These are phyloP conservation scores for Oostethus manadensis DNA, from an alignment of 2,113 vertebrate species.

Conservation along the genomic window DNA sequence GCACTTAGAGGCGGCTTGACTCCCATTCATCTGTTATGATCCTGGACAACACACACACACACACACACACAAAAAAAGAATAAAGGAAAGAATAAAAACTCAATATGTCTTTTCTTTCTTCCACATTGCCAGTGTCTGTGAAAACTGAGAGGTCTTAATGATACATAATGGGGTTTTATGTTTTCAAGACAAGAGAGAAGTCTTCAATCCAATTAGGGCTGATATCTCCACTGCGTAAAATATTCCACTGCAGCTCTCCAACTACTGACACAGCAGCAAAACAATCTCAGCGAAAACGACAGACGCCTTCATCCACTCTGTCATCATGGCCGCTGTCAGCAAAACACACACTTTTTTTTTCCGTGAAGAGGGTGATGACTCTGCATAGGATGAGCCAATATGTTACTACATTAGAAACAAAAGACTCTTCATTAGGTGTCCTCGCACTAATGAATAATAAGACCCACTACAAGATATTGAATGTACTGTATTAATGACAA, in stretches of 20 bases:
- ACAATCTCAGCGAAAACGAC: constrained; percentile 3
- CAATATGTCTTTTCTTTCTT: background rate
- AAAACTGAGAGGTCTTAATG: background rate
- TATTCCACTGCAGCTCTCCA: constrained; percentile 8
- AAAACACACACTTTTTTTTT: constrained; percentile 4
- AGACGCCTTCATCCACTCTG: constrained; percentile 4
- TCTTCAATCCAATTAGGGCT: constrained; percentile 10
- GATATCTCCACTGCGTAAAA: background rate
- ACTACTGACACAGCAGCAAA: constrained; percentile 9
- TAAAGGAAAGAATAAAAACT: background rate
- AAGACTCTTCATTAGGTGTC: no score
- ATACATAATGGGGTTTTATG: background rate
- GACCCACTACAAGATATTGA: no score
- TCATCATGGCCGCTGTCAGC: constrained; percentile 6
- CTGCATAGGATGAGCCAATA: background rate
- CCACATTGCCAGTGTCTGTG: background rate
- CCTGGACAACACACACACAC: no score
- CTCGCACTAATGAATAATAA: no score
- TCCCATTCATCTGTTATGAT: no score
- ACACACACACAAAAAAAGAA: no score
- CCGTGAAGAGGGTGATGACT: constrained; percentile 1
- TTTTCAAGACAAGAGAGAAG: background rate
- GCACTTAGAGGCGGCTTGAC: no score
- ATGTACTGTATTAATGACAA: no score
- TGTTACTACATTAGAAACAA: background rate